Percentiles rank a stretch among this genome's conserved stretches.
phyloP scores from a whole-genome alignment of 2,113 vertebrate genomes.

The Triplophysa tibetana region DNA sequence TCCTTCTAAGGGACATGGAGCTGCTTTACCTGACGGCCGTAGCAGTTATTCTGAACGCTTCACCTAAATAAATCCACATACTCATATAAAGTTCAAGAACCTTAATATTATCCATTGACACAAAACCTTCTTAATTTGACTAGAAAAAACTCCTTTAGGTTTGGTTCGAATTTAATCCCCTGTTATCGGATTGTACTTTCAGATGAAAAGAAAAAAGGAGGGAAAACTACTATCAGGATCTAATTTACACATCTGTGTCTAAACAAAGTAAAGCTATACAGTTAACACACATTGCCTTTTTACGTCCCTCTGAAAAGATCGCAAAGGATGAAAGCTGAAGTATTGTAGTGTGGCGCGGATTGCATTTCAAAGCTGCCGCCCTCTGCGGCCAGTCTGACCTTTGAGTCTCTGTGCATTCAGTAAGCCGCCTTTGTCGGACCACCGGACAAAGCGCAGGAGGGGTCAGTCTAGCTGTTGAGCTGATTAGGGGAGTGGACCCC shows the following conservation, averaged over 20 bases:
- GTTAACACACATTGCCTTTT: conserved; percentile 32
- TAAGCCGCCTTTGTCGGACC: conserved; percentile 61
- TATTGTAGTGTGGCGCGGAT: conserved; percentile 55
- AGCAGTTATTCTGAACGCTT: background rate
- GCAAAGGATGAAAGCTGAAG: conserved; percentile 13
- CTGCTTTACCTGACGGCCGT: conserved; percentile 24
- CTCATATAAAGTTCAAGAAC: background rate
- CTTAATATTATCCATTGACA: background rate
- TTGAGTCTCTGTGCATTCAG: conserved; percentile 63
- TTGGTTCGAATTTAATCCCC: background rate
- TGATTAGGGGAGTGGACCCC: conserved; percentile 69
- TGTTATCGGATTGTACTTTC: background rate
- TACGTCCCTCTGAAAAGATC: conserved; percentile 14
- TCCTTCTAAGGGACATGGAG: conserved; percentile 30
- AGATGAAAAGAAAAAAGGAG: conserved; percentile 2
- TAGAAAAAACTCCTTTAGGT: background rate
- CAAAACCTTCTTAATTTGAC: background rate
- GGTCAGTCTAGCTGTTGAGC: conserved; percentile 68
- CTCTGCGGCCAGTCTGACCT: conserved; percentile 70
- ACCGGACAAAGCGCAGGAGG: conserved; percentile 70
- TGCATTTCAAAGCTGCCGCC: conserved; percentile 67
- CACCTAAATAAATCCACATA: background rate
- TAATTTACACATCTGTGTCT: conserved; percentile 24
- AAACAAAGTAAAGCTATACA: conserved; percentile 35
- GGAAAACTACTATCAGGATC: conserved; percentile 5